Base-by-base conservation (phyloP, 2,888 invertebrate species). In the Dynastes maya region DNA sequence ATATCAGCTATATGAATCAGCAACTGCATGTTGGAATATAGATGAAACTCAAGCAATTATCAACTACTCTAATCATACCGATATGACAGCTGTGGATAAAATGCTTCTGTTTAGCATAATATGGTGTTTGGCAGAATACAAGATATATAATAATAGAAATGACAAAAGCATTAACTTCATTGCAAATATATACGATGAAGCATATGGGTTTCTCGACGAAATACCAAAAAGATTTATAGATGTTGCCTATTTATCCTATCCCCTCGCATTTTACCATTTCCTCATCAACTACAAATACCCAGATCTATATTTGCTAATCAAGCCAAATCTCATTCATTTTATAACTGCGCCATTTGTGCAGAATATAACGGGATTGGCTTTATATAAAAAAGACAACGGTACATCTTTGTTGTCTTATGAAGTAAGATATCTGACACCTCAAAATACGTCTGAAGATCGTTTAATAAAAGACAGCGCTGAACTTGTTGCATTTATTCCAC, bases 311-410 rank as follows among this genome's bases (percentile, higher is more conserved):
- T 40, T 65, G 65, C 9, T 65, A n/a, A 65, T 65, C 13, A 65
- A 65, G 16, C 65, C 65, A 16, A 65, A 65, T 40, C 40, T 65
- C n/a, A 65, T 65, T 37, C 22, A 65, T 16, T 65, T 65, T 37
- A 22, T 40, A 40, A 40, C 16, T 6, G 32, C 16, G 2, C 65
- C 65, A 16, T 65, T 65, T 65, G 8, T n/a, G 5, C n/a, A 65
- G 13, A 37, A 65, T 37, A 40, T 65, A 9, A 37, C 37, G 0
- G 65, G 65, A 40, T 40, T 65, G 16, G 40, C 37, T n/a, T 8
- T 65, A 16, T 65, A 65, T 65, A 65, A 16, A 11, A 13, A 8
- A 13, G 8, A 4, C 2, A 65, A 65, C 65, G 65, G 37, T 37
- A 37, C 65, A 13, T 65, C 65, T 22, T 65, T 65, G 16, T 16